Evolutionary conservation across 2,113 vertebrate species (phyloP).

Genomic region (Festucalex cinctus): DNA sequence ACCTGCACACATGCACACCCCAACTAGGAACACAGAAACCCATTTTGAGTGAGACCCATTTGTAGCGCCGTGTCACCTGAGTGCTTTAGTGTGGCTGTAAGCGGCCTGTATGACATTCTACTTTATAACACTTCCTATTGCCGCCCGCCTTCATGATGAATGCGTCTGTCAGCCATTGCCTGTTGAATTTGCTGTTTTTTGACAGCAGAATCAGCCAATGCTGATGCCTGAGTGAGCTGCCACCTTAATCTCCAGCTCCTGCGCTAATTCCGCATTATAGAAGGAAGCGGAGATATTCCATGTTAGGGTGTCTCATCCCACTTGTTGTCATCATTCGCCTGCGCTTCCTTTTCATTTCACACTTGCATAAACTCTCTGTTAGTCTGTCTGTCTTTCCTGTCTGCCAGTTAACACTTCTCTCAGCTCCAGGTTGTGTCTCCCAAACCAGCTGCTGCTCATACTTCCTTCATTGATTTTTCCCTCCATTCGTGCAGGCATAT

Average conservation of each 20-base stretch:
- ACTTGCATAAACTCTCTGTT: conserved; percentile 9
- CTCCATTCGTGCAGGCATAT: conserved; percentile 32
- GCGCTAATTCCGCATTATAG: conserved; percentile 55
- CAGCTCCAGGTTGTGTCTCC: conserved; percentile 34
- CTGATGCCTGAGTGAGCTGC: conserved; percentile 49
- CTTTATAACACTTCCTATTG: conserved; percentile 47
- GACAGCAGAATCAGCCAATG: conserved; percentile 60
- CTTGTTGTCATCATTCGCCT: conserved; percentile 27
- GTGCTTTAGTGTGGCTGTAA: conserved; percentile 42
- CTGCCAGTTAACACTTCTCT: conserved; percentile 29
- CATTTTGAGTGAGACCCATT: conserved; percentile 32
- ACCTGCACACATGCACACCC: neutral
- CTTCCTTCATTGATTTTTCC: conserved; percentile 60
- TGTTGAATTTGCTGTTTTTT: conserved; percentile 51
- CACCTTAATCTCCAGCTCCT: conserved; percentile 44
- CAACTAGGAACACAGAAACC: conserved; percentile 1
- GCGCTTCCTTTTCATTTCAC: conserved; percentile 26
- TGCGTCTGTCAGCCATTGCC: conserved; percentile 55
- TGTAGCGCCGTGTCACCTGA: conserved; percentile 40
- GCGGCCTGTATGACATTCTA: conserved; percentile 52
- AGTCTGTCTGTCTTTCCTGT: conserved; percentile 8
- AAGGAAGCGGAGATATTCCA: conserved; percentile 51
- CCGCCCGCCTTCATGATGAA: conserved; percentile 51
- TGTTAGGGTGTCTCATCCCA: conserved; percentile 27
- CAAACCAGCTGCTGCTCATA: conserved; percentile 42